A percentile compares a stretch with the other conserved stretches of the same genome.
These are phyloP conservation scores for Coremacera marginata DNA, from an alignment of 2,888 invertebrate species.

Conservation along the genomic window DNA sequence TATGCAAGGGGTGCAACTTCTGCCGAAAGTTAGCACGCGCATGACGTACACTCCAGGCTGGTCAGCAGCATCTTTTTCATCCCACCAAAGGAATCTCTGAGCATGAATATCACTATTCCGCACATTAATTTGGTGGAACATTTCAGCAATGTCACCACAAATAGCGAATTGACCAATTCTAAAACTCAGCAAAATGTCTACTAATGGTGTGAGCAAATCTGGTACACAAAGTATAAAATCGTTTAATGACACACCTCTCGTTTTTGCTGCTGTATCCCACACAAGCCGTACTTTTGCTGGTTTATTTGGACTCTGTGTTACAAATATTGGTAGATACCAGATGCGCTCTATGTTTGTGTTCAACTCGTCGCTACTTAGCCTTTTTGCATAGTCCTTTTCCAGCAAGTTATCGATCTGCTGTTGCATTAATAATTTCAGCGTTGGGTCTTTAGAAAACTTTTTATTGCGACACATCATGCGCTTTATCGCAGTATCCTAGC, in stretches of 20 bases:
- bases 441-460: conserved; percentile 13
- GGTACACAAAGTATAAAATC: conserved; percentile 51
- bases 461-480: conserved; percentile 22
- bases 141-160: neutral
- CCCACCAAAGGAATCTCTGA: neutral
- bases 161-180: neutral
- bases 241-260: conserved; percentile 53
- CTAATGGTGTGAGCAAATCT: conserved; percentile 30
- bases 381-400: conserved; percentile 40
- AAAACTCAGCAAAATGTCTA: conserved; percentile 7
- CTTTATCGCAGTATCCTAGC: conserved; percentile 22
- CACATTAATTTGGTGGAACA: neutral
- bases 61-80: neutral
- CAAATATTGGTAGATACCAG: conserved; percentile 41
- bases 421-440: conserved; percentile 17
- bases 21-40: conserved; percentile 28
- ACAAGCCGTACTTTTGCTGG: neutral
- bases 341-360: neutral
- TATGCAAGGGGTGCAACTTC: conserved; percentile 35
- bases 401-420: conserved; percentile 11
- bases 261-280: conserved; percentile 51
- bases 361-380: conserved; percentile 22
- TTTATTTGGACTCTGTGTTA: neutral
- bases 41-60: neutral
- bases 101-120: neutral